A percentile compares a stretch with the other conserved stretches of the same genome.
Evolutionary conservation across 2,888 invertebrate species (phyloP).

Genomic region (Reticulitermes lucifugus): DNA sequence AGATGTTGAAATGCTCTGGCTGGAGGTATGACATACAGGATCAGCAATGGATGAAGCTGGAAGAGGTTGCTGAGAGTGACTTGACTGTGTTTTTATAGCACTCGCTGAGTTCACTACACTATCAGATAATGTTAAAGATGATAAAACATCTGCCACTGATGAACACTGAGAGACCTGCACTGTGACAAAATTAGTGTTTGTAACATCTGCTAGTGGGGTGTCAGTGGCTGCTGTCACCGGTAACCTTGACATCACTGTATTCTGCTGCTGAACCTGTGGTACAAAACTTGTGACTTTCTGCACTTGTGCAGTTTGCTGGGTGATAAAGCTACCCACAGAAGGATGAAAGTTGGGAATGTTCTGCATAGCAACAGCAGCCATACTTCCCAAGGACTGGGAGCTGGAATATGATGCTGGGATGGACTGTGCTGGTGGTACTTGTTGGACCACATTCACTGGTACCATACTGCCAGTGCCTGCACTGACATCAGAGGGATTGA

Average conservation of each 20-base stretch:
- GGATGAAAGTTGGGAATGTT: not conserved
- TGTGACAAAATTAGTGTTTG: not conserved
- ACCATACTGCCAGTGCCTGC: not conserved
- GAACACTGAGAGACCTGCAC: slow-evolving; percentile 1
- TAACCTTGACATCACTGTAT: not conserved
- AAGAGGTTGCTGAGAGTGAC: not conserved
- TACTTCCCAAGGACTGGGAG: not conserved
- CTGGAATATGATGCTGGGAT: not conserved
- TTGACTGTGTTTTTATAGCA: not conserved
- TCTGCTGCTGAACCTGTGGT: slow-evolving; percentile 7
- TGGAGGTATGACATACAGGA: not conserved
- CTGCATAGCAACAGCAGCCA: slow-evolving; percentile 7
- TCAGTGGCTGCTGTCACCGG: not conserved
- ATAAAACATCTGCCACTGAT: not conserved
- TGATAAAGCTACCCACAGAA: not conserved
- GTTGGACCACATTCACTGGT: not conserved
- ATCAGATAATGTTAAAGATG: not conserved
- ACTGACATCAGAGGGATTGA: not conserved
- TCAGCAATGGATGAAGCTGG: not conserved
- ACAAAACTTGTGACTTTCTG: not conserved
- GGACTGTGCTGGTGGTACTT: not conserved
- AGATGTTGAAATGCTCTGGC: not conserved
- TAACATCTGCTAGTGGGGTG: not conserved
- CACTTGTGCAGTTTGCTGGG: not conserved
- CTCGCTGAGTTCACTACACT: not conserved